These are phyloP conservation scores for Alloplasta piceator DNA, from an alignment of 2,888 invertebrate species.

Conservation along the genomic window DNA sequence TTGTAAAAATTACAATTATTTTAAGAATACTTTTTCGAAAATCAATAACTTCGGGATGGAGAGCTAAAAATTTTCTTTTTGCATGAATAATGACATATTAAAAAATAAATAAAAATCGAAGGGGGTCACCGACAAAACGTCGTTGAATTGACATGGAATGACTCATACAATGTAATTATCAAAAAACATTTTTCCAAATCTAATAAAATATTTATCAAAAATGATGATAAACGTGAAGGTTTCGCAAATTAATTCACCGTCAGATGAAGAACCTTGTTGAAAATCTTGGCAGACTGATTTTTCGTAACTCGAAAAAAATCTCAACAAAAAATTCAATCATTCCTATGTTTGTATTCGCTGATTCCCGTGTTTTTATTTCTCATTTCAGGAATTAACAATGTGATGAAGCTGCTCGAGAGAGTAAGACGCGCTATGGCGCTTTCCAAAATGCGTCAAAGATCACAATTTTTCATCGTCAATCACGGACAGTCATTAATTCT, in stretches of 20 bases:
- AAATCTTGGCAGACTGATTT: constrained; percentile 79
- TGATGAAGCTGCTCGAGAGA: constrained; percentile 77
- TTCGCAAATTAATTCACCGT: constrained; percentile 74
- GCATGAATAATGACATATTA: no score
- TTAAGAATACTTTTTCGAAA: no score
- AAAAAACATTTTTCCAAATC: constrained; percentile 1
- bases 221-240: constrained; percentile 77
- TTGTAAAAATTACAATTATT: no score
- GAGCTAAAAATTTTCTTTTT: no score
- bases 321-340: not conserved
- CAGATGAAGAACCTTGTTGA: constrained; percentile 74
- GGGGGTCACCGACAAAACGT: no score
- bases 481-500: constrained; percentile 70
- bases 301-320: constrained; percentile 18
- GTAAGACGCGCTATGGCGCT: constrained; percentile 68
- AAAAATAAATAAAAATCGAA: no score
- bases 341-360: not conserved
- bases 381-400: constrained; percentile 81
- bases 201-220: constrained; percentile 4
- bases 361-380: constrained; percentile 25
- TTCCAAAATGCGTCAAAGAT: constrained; percentile 69
- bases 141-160: no score
- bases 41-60: no score
- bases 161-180: not conserved
- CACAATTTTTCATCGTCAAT: constrained; percentile 77